A percentile compares a stretch with the other conserved stretches of the same genome.
Conservation (phyloP, 2,797 vertebrate species). For the Triplophysa bombifrons region DNA sequence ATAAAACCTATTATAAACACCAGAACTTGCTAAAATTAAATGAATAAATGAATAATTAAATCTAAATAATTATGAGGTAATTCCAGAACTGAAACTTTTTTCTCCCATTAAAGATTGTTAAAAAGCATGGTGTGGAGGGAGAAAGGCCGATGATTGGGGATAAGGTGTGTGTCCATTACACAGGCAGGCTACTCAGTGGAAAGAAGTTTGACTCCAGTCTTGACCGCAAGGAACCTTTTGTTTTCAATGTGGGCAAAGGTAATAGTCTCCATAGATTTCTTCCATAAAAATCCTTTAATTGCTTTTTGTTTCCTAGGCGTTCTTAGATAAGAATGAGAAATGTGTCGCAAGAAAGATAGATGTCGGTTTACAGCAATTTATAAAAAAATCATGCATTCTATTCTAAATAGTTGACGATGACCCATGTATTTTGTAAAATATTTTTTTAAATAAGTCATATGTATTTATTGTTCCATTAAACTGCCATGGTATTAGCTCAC, state of each 20-base stretch:
- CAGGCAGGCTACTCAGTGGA: slow-evolving; percentile 86
- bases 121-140: slow-evolving; percentile 77
- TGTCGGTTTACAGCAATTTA: background rate
- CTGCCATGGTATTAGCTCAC: background rate
- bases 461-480: background rate
- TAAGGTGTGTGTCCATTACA: slow-evolving; percentile 93
- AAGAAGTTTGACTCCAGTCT: slow-evolving; percentile 94
- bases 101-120: slow-evolving; percentile 81
- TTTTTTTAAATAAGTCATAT: background rate
- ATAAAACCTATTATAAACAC: background rate
- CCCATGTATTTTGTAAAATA: background rate
- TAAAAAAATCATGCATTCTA: background rate
- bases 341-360: background rate
- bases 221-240: slow-evolving; percentile 88
- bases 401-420: too few species aligned
- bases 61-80: slow-evolving; percentile 6
- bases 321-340: background rate
- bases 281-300: background rate
- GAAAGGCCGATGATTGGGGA: slow-evolving; percentile 93
- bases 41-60: background rate
- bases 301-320: background rate
- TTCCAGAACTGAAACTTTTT: background rate
- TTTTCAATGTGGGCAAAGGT: slow-evolving; percentile 94
- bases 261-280: slow-evolving; percentile 50
- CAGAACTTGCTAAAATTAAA: too few species aligned